Evolutionary conservation across 2,888 invertebrate species (phyloP).

Genomic region (Agonopterix arenella): DNA sequence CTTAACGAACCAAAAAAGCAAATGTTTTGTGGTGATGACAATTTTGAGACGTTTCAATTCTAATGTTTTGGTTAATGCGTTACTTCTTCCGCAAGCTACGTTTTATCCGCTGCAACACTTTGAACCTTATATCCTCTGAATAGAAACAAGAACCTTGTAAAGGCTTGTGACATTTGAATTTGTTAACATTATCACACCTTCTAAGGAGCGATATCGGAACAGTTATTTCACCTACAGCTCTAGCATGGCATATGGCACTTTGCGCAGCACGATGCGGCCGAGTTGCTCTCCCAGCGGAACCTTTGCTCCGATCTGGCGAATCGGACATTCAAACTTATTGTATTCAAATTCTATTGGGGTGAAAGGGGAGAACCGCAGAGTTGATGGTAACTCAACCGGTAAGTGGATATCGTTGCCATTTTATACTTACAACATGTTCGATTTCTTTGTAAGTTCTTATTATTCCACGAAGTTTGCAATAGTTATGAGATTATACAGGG

Average conservation of each 20-base stretch:
- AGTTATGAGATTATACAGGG: too few relatives aligned
- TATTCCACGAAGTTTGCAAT: too few relatives aligned
- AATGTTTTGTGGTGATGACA: conserved; percentile 36
- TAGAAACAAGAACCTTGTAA: background rate
- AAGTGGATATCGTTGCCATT: too few relatives aligned
- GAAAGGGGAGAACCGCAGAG: conserved; percentile 3
- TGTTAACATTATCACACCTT: conserved; percentile 19
- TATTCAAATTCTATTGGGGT: conserved; percentile 12
- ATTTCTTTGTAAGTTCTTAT: too few relatives aligned
- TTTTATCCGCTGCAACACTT: too few relatives aligned
- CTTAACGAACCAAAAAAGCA: conserved; percentile 48
- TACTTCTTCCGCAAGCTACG: too few relatives aligned
- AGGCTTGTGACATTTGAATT: conserved; percentile 11
- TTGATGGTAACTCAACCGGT: too few relatives aligned
- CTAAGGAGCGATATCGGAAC: conserved; percentile 42
- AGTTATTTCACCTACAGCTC: conserved; percentile 52
- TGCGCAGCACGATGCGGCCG: conserved; percentile 28
- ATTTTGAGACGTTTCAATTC: conserved; percentile 15
- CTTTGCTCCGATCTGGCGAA: conserved; percentile 24
- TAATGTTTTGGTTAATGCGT: too few relatives aligned
- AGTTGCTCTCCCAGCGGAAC: conserved; percentile 51
- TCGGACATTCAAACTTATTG: conserved; percentile 4
- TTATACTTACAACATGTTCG: too few relatives aligned
- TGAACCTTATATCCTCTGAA: too few relatives aligned
- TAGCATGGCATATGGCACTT: conserved; percentile 18